Evolutionary conservation across 2,888 invertebrate genomes (phyloP).

Genomic region (Orchesellides sinensis): DNA sequence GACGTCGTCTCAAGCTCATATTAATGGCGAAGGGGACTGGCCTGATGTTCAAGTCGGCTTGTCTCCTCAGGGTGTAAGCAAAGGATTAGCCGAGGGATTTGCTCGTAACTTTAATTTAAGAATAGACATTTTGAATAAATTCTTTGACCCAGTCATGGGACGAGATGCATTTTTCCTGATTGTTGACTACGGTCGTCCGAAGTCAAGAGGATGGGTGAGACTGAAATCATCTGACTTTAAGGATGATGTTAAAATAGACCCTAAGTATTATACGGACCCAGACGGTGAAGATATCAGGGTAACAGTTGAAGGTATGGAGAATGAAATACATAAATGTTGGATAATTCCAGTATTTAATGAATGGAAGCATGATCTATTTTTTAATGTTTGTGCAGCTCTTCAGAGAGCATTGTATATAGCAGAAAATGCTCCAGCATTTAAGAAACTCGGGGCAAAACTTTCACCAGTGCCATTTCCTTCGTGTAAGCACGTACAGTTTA

Average conservation of each 20-base stretch:
- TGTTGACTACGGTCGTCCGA: slow-evolving; percentile 56
- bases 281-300: slow-evolving; percentile 51
- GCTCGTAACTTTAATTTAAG: slow-evolving; percentile 49
- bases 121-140: slow-evolving; percentile 50
- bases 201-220: slow-evolving; percentile 58
- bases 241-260: slow-evolving; percentile 61
- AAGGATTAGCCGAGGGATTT: slow-evolving; percentile 42
- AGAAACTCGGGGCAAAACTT: slow-evolving; percentile 36
- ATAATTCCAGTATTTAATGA: not conserved
- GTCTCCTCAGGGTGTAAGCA: slow-evolving; percentile 38
- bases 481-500: slow-evolving; percentile 31
- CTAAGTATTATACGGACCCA: slow-evolving; percentile 63
- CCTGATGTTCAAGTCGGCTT: slow-evolving; percentile 68
- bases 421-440: slow-evolving; percentile 63
- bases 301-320: slow-evolving; percentile 57
- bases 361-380: not conserved
- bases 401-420: slow-evolving; percentile 48
- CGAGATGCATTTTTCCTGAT: slow-evolving; percentile 64
- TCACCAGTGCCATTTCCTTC: slow-evolving; percentile 58
- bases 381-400: too few species aligned
- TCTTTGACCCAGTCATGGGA: slow-evolving; percentile 52
- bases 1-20: slow-evolving; percentile 48
- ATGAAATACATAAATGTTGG: not conserved
- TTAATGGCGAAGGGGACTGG: slow-evolving; percentile 58
- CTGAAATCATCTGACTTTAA: slow-evolving; percentile 35